phyloP scores from a whole-genome alignment of 2,888 invertebrate genomes.

The Helobdella robusta region DNA sequence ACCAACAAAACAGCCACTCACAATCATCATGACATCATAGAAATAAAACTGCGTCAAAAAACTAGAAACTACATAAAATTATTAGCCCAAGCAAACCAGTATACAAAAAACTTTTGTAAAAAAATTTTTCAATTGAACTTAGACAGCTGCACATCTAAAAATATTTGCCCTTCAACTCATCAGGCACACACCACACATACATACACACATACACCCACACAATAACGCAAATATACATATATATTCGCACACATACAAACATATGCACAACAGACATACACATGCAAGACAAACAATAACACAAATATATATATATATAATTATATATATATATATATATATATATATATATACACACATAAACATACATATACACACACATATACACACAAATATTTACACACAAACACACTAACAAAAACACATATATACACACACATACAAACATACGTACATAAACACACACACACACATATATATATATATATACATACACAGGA shows the following conservation, averaged over 20 bases:
- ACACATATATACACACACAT: not conserved
- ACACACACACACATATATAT: conserved; percentile 1
- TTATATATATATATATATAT: not conserved
- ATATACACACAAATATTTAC: not conserved
- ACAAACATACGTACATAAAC: not conserved
- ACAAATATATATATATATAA: conserved; percentile 23
- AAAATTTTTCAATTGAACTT: too few species aligned
- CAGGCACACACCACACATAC: not conserved
- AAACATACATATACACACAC: not conserved
- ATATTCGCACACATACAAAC: not conserved
- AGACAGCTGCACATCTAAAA: too few species aligned
- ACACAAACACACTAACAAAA: not conserved
- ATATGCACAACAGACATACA: not conserved
- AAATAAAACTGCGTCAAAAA: too few species aligned
- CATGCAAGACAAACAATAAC: not conserved
- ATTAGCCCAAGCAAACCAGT: too few species aligned
- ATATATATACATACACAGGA: not conserved
- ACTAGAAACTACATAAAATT: too few species aligned
- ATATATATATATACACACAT: conserved; percentile 1
- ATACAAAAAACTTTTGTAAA: too few species aligned
- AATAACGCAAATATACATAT: not conserved
- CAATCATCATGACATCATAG: too few species aligned
- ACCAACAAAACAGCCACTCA: too few species aligned
- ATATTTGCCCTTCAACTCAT: too few species aligned
- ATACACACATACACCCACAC: not conserved